Evolutionary conservation across 2,113 vertebrate genomes (phyloP), one percentile per base, ranked within the genome.

Genomic region (Meles meles): DNA sequence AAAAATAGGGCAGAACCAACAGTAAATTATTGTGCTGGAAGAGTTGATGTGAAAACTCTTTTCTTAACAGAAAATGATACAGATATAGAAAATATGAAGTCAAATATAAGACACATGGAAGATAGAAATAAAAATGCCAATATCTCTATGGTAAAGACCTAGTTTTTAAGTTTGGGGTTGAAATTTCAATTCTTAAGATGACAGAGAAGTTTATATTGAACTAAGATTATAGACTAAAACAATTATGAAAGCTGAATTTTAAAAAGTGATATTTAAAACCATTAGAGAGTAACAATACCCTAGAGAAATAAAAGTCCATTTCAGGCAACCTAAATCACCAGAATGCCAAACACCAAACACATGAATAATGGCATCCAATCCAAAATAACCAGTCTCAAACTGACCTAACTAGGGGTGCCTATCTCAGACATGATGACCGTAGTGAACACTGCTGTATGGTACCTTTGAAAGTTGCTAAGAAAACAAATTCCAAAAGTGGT

Each of bases 401-500:
- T 49, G 6, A 0, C 3, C 6, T 69, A 57, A 52, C 15, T 4
- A 65, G 5, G 27, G 1, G 9, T 57, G 6, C 17, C 18, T 59
- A 2, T 39, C 20, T 77, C 52, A 67, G 34, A 80, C 42, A 1
- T 44, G 27, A 18, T 42, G 13, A 39, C 34, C 47, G 5, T 21
- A 47, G n/a, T 42, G 42, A 82, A 18, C 14, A 61, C 8, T 25
- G 12, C n/a, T 61, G 3, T 25, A 20, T 61, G 34, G 11, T 63
- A 42, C 49, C 14, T 42, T 76, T 86, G 31, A 86, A 69, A 69
- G 10, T 39, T 89, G 52, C 20, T 82, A 52, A 89, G 20, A 15
- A 93, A 86, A 65, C 25, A 39, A 29, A n/a, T 59, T 9, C 49
- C 69, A 20, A 31, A 79, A 59, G 23, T 49, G 69, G 39, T 91